These are phyloP conservation scores for Meriones psammophilus DNA, from an alignment of 2,797 vertebrate genomes.

Conservation along the genomic window DNA sequence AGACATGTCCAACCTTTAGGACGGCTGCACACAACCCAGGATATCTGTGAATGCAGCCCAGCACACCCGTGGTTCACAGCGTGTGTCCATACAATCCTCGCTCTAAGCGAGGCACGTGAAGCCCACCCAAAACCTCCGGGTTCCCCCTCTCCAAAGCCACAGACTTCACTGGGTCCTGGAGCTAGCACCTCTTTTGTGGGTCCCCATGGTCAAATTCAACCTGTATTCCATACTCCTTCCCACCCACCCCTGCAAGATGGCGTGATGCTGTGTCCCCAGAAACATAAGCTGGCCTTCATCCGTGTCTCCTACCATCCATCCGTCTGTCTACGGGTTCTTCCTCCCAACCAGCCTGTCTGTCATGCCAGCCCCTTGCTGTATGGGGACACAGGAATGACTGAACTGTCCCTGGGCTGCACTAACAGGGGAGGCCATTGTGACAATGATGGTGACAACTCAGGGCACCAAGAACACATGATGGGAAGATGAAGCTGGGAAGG, in stretches of 20 bases:
- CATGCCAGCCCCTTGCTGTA: not conserved
- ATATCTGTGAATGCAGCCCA: not conserved
- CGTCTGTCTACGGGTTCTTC: not conserved
- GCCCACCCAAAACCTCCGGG: not conserved
- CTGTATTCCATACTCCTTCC: no score
- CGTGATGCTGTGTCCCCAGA: not conserved
- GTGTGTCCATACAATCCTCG: not conserved
- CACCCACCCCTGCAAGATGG: not conserved
- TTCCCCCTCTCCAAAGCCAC: not conserved
- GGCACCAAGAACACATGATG: fast-evolving
- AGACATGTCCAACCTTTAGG: not conserved
- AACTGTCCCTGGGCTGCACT: not conserved
- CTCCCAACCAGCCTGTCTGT: not conserved
- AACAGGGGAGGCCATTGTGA: not conserved
- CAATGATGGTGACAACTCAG: not conserved
- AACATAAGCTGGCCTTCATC: not conserved
- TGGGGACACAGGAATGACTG: not conserved
- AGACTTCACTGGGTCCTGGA: not conserved
- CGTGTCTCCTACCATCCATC: not conserved
- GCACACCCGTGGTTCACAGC: not conserved
- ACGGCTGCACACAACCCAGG: not conserved
- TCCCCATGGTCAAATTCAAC: not conserved
- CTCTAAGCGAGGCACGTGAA: not conserved
- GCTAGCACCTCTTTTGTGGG: not conserved
- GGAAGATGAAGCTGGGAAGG: not conserved